Percentiles rank a stretch among this genome's conserved stretches.
Conservation (phyloP, 2,113 vertebrate species). For the Corydoras maculifer region DNA sequence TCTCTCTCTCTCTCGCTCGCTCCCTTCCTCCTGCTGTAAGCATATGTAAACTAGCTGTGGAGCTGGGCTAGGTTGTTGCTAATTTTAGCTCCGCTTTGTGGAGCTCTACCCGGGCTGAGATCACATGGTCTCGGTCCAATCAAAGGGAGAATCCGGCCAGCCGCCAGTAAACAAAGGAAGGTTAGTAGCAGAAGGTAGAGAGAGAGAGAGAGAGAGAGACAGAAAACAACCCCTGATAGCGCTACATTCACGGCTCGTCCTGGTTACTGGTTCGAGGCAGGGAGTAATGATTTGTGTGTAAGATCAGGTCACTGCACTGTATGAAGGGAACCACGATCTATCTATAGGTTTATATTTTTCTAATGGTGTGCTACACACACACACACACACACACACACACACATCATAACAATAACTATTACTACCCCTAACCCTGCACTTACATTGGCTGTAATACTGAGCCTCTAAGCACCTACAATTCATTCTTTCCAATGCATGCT, state of each 20-base stretch:
- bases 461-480: too few relatives aligned
- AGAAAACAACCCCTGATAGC: too few relatives aligned
- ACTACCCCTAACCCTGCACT: too few relatives aligned
- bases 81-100: conserved; percentile 68
- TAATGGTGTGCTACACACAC: neutral
- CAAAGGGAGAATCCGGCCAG: conserved; percentile 67
- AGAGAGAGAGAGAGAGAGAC: conserved; percentile 12
- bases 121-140: conserved; percentile 62
- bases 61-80: conserved; percentile 65
- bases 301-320: too few relatives aligned
- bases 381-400: conserved; percentile 7
- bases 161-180: conserved; percentile 65
- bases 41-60: conserved; percentile 68
- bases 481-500: too few relatives aligned
- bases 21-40: conserved; percentile 51
- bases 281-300: neutral
- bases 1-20: conserved; percentile 32
- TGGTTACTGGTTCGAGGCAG: neutral
- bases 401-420: neutral
- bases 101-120: conserved; percentile 59
- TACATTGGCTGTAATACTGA: too few relatives aligned
- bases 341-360: too few relatives aligned
- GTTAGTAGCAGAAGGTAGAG: conserved; percentile 52
- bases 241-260: neutral
- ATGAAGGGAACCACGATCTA: too few relatives aligned